Conservation (phyloP, 2,797 vertebrate genomes). For the Chromobotia macracanthus region DNA sequence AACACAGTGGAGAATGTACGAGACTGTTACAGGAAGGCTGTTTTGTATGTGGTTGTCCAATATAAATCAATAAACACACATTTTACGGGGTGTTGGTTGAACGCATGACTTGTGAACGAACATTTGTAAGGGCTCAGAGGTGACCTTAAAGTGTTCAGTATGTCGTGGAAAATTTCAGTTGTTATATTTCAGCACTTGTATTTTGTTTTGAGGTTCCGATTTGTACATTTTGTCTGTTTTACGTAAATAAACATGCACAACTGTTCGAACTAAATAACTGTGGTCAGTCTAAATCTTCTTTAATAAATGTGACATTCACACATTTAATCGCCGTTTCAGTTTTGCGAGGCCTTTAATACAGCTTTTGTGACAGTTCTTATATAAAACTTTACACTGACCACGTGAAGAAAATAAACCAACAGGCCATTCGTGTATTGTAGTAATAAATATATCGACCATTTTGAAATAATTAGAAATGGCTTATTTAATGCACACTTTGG, state of each 20-base stretch:
- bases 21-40: constrained; percentile 19
- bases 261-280: constrained; percentile 19
- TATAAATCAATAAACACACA: constrained; percentile 40
- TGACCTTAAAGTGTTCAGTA: constrained; percentile 2
- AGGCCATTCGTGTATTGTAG: not conserved
- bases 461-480: not conserved
- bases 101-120: constrained; percentile 24
- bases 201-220: constrained; percentile 39
- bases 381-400: constrained; percentile 48
- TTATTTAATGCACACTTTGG: too few species aligned
- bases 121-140: constrained; percentile 21
- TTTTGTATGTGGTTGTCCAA: constrained; percentile 16
- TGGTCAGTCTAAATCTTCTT: not conserved
- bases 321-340: too few species aligned
- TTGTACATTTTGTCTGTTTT: constrained; percentile 48
- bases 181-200: constrained; percentile 31
- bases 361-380: constrained; percentile 37
- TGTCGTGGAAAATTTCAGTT: not conserved
- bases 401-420: constrained; percentile 12
- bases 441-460: not conserved
- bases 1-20: constrained; percentile 34
- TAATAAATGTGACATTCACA: not conserved
- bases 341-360: too few species aligned
- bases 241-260: constrained; percentile 49
- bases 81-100: constrained; percentile 24